These are phyloP conservation scores for Deroptyus accipitrinus DNA, from an alignment of 2,113 vertebrate species.

Conservation along the genomic window DNA sequence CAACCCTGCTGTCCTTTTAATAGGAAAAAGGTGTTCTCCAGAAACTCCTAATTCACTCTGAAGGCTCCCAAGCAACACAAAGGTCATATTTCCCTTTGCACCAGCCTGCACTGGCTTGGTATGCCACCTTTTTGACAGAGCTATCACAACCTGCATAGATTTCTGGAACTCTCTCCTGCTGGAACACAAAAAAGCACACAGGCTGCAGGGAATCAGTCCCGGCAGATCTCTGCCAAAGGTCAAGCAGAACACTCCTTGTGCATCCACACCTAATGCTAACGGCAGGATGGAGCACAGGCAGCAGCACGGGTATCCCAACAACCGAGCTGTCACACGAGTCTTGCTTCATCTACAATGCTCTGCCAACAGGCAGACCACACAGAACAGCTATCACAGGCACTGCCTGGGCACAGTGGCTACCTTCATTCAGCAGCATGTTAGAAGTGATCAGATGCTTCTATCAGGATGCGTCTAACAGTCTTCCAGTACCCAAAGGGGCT, in stretches of 20 bases:
- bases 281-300: rapidly evolving
- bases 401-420: background rate
- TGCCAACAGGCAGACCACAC: background rate
- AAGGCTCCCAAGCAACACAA: background rate
- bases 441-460: rapidly evolving
- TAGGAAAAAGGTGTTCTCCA: rapidly evolving
- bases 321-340: rapidly evolving
- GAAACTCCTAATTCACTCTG: background rate
- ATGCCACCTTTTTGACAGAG: background rate
- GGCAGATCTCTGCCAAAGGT: background rate
- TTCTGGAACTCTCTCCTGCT: background rate
- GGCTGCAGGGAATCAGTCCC: background rate
- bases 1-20: background rate
- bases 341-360: rapidly evolving
- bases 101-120: background rate
- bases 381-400: rapidly evolving
- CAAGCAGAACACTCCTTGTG: rapidly evolving
- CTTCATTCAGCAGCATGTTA: background rate
- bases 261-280: rapidly evolving
- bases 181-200: rapidly evolving
- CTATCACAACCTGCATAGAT: background rate
- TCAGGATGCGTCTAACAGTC: background rate
- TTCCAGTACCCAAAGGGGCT: background rate
- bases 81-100: rapidly evolving
- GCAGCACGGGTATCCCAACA: rapidly evolving